Evolutionary conservation across 2,797 vertebrate genomes (phyloP), one percentile per base, ranked within the genome.

Genomic region (Acanthis flammea): DNA sequence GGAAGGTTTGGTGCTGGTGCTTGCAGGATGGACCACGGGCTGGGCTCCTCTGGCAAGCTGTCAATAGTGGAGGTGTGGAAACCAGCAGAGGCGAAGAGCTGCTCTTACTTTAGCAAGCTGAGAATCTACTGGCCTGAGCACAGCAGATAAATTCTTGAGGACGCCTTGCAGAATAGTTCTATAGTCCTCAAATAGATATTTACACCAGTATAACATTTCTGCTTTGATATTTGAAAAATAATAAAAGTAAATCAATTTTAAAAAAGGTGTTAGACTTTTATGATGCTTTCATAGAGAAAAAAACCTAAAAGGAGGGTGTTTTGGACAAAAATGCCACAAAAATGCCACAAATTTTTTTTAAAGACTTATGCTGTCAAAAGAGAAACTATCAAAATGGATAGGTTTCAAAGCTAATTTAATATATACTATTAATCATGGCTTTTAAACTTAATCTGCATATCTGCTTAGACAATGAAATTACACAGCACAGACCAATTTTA

Each of bases 341-440:
- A 35, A 35, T 37, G 37, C 37, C 37, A 37, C 37, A 37, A 37
- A 18, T 6, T 27, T 92, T 92, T 75, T 70, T 27, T 27, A 6
- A 76, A 71, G 7, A 53, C 4, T 25, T 54, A 7, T 7, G 12
- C 25, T 75, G 15, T 28, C 35, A 27, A 42, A 80, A 77, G 50
- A 55, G 58, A 58, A 77, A 65, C 22, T 68, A 78, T 53, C 17
- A 79, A 39, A 85, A 73, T 21, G 7, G 21, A 6, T 54, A 44
- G 22, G 45, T 79, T 82, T 73, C 74, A 87, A 84, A 79, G 42
- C 10, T 79, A 63, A 39, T 63, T 86, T 61, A 83, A 39, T 72
- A 88, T 47, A 79, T 60, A 57, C 25, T 61, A 21, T 82, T 81
- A 86, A 84, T 65, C 48, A 22, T 8, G 4, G 16, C 2, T 90